Base-by-base conservation (phyloP, 2,113 vertebrate genomes). In the Saiga tatarica region DNA sequence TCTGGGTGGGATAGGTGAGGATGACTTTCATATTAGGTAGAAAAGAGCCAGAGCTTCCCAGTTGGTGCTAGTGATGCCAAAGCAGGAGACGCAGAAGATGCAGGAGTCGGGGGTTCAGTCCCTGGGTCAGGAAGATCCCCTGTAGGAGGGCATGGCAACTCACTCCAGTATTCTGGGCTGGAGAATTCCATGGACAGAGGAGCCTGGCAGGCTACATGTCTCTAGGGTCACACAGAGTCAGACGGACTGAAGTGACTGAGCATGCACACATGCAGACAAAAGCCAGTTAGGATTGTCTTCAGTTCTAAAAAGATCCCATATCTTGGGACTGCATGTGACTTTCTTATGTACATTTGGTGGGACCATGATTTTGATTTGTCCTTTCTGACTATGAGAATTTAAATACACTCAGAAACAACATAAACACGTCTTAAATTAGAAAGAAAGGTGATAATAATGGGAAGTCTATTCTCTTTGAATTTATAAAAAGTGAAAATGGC, bases 41-140 rank as follows among this genome's bases (percentile, higher is more conserved):
- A 64, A 2, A 50, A 53, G 39, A 87, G 33, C 8, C 33, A 45
- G 4, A 39, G 5, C 67, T 39, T 25, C 36, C 21, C 36, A 74
- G 67, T 10, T 39, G 36, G 67, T 0, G 11, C 67, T 74, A 74
- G 21, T 25, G 21, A 0, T 42, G 36, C 5, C 67, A 42, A 25
- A 6, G 21, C 21, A 74, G n/a, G 17, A 71, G 17, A 71, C 0
- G 0, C 0, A 1, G 64, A 21, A 71, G n/a, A 71, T 0, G 0
- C n/a, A 36, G n/a, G 17, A 71, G 11, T 7, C 1, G 36, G 19
- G 5, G 21, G 11, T 74, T 39, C 21, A 13, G 5, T 25, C 21
- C 36, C 36, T 39, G 21, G 67, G 21, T 74, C 0, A 1, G 2
- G 67, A 74, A 74, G 67, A 74, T 13, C 21, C 36, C 67, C 21